A percentile compares a stretch with the other conserved stretches of the same genome.
These are phyloP conservation scores for Malurus elegans DNA, from an alignment of 2,113 vertebrate species.

Conservation along the genomic window DNA sequence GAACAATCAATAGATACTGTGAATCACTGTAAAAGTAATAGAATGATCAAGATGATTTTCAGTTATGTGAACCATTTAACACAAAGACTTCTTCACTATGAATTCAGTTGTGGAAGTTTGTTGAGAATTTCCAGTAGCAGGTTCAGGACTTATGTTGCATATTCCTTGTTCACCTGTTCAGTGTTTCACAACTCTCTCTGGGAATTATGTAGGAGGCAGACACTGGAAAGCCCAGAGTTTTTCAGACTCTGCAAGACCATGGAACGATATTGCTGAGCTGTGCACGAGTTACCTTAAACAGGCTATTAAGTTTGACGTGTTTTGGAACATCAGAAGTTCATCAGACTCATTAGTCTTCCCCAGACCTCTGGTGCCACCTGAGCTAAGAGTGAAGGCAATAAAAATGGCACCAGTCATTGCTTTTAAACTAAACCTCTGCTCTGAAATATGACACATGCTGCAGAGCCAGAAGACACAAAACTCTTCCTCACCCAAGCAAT, in stretches of 20 bases:
- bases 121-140: neutral
- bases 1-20: neutral
- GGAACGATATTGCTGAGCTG: neutral
- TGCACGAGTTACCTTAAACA: neutral
- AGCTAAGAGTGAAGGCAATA: neutral
- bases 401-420: neutral
- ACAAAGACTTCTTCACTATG: neutral
- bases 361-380: neutral
- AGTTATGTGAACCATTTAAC: neutral
- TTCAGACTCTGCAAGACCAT: neutral
- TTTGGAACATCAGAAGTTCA: neutral
- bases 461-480: no score
- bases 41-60: neutral
- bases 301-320: accelerated
- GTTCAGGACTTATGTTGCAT: neutral
- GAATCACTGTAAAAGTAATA: neutral
- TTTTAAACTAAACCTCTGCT: neutral
- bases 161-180: neutral
- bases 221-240: accelerated
- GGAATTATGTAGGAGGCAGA: neutral
- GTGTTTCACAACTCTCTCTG: neutral
- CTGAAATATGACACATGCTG: accelerated
- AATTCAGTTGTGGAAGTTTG: neutral
- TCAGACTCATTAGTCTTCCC: neutral
- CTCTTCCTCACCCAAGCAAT: neutral